Evolutionary conservation across 2,888 invertebrate species (phyloP), one percentile per base, ranked within the genome.

Genomic region (Steinernema hermaphroditum): DNA sequence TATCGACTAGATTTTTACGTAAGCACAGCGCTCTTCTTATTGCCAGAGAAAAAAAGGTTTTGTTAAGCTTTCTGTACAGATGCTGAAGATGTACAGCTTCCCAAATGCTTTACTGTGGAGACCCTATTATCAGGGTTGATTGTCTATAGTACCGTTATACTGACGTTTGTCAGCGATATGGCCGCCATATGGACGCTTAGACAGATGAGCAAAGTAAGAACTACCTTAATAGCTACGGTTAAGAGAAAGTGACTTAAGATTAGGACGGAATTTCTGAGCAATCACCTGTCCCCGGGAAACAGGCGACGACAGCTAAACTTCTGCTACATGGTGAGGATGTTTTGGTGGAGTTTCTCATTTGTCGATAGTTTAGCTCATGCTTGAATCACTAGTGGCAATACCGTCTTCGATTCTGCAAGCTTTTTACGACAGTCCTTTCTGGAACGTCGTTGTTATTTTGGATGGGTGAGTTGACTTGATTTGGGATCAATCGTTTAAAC

Each of bases 261-360:
- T 6, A 14, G 54, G 12, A 24, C 54, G 19, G 54, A 54, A 27
- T 22, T 54, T 2, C 27, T 54, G 9, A 22, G 54, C 54, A 54
- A 54, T 54, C 54, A 54, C 12, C 54, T 54, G n/a, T 54, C 54
- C 6, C 54, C 54, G 2, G 27, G 54, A 16, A 54, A 22, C 27
- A 54, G 27, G 27, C 2, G 54, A 27, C 9, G 27, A 22, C 54
- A 54, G 27, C 22, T 54, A 27, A 54, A 54, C 27, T 27, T 54
- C 6, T 54, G 54, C 54, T 54, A 54, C 27, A 54, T 54, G 54
- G 54, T 54, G 19, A 6, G 19, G 2, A 6, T 24, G 2, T 12
- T 14, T 6, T n/a, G n/a, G n/a, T n/a, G n/a, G n/a, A n/a, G n/a
- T n/a, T n/a, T n/a, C n/a, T n/a, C n/a, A n/a, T n/a, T n/a, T n/a